phyloP scores from a whole-genome alignment of 2,797 vertebrate genomes.

The Sebastes oblongus region DNA sequence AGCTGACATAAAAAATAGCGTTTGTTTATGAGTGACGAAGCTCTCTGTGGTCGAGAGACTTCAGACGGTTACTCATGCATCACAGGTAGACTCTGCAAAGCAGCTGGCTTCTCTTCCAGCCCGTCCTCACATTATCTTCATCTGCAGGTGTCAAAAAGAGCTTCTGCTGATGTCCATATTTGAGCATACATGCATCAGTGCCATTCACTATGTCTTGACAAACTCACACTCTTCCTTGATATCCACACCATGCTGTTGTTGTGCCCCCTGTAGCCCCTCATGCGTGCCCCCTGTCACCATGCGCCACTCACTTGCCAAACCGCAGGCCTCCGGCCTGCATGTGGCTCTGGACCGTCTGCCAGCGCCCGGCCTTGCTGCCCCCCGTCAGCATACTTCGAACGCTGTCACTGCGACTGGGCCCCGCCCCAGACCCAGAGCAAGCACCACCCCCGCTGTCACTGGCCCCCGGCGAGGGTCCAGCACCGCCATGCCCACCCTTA shows the following conservation, averaged over 20 bases:
- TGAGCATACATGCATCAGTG: constrained; percentile 44
- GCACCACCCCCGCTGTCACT: constrained; percentile 74
- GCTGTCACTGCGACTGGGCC: constrained; percentile 93
- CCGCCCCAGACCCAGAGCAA: constrained; percentile 86
- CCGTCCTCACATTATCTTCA: not conserved
- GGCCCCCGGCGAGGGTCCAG: constrained; percentile 77
- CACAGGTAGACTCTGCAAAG: constrained; percentile 19
- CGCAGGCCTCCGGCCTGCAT: constrained; percentile 97
- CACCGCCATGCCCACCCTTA: constrained; percentile 89
- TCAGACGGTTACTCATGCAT: constrained; percentile 28
- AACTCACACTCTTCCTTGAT: constrained; percentile 36
- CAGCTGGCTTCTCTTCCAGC: constrained; percentile 11
- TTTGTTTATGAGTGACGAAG: constrained; percentile 21
- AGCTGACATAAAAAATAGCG: constrained; percentile 20
- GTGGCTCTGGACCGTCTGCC: constrained; percentile 98
- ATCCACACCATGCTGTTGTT: constrained; percentile 61
- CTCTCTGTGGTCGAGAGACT: constrained; percentile 48
- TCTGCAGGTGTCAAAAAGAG: constrained; percentile 14
- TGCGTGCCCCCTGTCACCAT: constrained; percentile 64
- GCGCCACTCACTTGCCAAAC: constrained; percentile 95
- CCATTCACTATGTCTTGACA: constrained; percentile 27
- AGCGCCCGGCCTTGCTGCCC: constrained; percentile 91
- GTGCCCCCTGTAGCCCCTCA: constrained; percentile 57
- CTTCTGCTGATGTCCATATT: constrained; percentile 2
- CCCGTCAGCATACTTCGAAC: constrained; percentile 88